phyloP scores from a whole-genome alignment of 2,888 invertebrate genomes.

The Byasa hedistus region DNA sequence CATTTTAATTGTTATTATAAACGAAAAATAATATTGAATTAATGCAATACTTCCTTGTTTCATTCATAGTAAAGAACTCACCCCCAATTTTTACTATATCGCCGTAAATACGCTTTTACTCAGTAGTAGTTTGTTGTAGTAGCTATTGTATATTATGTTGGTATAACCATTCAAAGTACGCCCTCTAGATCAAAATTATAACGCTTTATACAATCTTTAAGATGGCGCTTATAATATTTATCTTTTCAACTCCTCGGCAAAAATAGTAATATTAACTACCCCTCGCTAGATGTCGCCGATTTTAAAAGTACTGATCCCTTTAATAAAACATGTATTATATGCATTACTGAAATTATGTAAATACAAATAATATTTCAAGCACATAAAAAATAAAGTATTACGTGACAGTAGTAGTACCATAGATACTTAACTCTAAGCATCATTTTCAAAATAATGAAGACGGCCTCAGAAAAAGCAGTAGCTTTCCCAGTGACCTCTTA shows the following conservation, averaged over 20 bases:
- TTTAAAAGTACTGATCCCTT: neutral
- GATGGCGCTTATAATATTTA: slow-evolving; percentile 13
- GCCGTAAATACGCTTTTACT: slow-evolving; percentile 8
- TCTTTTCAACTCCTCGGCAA: neutral
- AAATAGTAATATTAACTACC: neutral
- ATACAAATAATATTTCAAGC: too few species aligned
- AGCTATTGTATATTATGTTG: neutral
- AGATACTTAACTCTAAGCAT: too few species aligned
- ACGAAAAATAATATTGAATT: neutral
- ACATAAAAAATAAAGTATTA: too few species aligned
- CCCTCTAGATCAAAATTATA: slow-evolving; percentile 11
- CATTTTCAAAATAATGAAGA: too few species aligned
- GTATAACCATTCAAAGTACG: slow-evolving; percentile 5
- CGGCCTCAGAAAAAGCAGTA: too few species aligned
- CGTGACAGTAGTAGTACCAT: too few species aligned
- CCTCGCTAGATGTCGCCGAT: slow-evolving; percentile 18
- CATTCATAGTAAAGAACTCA: slow-evolving; percentile 10
- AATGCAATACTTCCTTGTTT: slow-evolving; percentile 1
- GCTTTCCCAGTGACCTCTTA: too few species aligned
- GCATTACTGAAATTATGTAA: neutral
- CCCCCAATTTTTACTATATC: slow-evolving; percentile 11
- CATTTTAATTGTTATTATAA: neutral
- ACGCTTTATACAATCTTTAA: neutral
- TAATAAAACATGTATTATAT: neutral
- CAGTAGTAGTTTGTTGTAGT: slow-evolving; percentile 1